phyloP scores from a whole-genome alignment of 2,888 invertebrate genomes.

The Nemapogon koenigi region DNA sequence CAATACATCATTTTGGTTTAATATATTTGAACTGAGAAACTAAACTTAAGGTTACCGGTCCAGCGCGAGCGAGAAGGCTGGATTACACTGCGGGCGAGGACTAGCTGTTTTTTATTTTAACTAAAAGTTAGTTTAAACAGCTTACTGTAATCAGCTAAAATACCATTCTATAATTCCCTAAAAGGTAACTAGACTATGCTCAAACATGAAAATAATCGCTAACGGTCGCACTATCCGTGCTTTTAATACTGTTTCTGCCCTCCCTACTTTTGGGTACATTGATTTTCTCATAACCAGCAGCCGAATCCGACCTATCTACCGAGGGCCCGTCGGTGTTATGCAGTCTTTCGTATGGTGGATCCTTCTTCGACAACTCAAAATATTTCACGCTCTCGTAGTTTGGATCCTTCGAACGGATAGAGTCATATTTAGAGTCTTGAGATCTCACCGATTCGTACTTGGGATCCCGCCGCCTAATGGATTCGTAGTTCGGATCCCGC shows the following conservation, averaged over 20 bases:
- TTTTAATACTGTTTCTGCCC: conserved; percentile 48
- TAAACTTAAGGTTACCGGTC: no score
- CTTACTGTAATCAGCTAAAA: conserved; percentile 42
- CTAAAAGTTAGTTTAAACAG: no score
- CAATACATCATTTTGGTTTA: no score
- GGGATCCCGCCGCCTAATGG: conserved; percentile 66
- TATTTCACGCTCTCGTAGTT: conserved; percentile 86
- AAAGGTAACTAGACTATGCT: conserved; percentile 19
- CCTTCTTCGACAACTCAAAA: conserved; percentile 62
- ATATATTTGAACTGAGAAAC: no score
- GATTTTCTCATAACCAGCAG: conserved; percentile 49
- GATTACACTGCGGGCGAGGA: no score
- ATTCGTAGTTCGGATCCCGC: conserved; percentile 73
- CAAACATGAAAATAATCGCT: conserved; percentile 58
- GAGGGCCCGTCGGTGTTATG: conserved; percentile 23
- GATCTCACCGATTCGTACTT: conserved; percentile 62
- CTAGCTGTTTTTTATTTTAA: no score
- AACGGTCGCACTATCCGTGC: conserved; percentile 35
- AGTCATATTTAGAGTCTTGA: conserved; percentile 77
- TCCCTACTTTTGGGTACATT: conserved; percentile 37
- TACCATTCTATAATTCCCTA: conserved; percentile 20
- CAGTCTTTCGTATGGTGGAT: conserved; percentile 74
- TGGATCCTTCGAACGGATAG: conserved; percentile 71
- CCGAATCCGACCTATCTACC: conserved; percentile 44
- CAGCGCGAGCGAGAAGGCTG: no score